A percentile compares a stretch with the other conserved stretches of the same genome.
phyloP scores from a whole-genome alignment of 2,797 vertebrate species.

The Astyanax mexicanus region DNA sequence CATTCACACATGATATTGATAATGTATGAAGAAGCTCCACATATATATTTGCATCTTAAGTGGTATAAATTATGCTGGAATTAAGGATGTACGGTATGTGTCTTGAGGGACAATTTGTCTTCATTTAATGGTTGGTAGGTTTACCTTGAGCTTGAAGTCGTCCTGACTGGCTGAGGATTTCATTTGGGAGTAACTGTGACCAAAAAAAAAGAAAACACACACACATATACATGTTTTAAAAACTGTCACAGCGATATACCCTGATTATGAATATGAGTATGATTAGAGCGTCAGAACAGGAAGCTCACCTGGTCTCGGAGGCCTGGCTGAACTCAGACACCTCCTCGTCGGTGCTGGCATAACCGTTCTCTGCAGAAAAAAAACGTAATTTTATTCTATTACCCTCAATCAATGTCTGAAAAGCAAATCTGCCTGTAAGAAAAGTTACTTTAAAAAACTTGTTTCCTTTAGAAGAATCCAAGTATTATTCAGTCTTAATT shows the following conservation, averaged over 20 bases:
- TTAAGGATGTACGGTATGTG: too few species aligned
- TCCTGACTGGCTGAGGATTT: constrained; percentile 97
- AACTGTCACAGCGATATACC: not conserved
- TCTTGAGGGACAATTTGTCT: not conserved
- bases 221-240: too few species aligned
- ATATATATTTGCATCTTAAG: not conserved
- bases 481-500: too few species aligned
- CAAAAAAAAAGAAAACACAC: constrained; percentile 7
- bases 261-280: not conserved
- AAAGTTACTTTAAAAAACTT: too few species aligned
- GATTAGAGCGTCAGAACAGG: too few species aligned
- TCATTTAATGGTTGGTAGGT: constrained; percentile 8
- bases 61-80: not conserved
- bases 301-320: constrained; percentile 90
- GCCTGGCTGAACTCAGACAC: constrained; percentile 91
- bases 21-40: not conserved
- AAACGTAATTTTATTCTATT: too few species aligned
- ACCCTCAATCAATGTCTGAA: too few species aligned
- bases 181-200: constrained; percentile 86
- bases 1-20: not conserved
- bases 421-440: too few species aligned
- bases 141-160: constrained; percentile 94
- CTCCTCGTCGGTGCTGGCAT: constrained; percentile 94
- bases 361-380: constrained; percentile 90
- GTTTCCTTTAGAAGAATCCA: too few species aligned